phyloP scores from a whole-genome alignment of 2,888 invertebrate species.

The Byasa hedistus region DNA sequence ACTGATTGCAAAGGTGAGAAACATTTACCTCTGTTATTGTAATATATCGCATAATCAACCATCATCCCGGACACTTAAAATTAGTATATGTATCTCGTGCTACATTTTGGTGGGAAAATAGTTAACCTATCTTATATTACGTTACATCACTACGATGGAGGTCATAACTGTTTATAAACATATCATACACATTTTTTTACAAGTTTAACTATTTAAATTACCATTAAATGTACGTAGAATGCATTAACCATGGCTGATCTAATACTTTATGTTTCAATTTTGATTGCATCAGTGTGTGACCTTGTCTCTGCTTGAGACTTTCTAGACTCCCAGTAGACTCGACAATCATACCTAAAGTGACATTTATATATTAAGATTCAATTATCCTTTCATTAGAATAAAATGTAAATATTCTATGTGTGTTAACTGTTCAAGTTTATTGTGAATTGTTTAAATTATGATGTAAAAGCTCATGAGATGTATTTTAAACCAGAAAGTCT shows the following conservation, averaged over 20 bases:
- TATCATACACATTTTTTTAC: slow-evolving; percentile 47
- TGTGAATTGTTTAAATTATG: no score
- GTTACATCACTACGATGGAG: slow-evolving; percentile 72
- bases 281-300: slow-evolving; percentile 55
- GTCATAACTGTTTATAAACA: slow-evolving; percentile 77
- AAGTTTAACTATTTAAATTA: slow-evolving; percentile 31
- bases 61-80: neutral
- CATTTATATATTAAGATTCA: no score
- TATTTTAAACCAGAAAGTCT: no score
- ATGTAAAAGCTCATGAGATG: no score
- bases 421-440: no score
- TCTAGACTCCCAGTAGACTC: slow-evolving; percentile 44
- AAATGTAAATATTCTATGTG: no score
- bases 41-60: slow-evolving; percentile 10
- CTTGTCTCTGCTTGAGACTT: slow-evolving; percentile 54
- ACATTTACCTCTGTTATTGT: slow-evolving; percentile 39
- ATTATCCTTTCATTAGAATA: no score
- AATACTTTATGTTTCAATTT: slow-evolving; percentile 1
- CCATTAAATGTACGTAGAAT: neutral
- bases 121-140: slow-evolving; percentile 66
- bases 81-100: slow-evolving; percentile 20
- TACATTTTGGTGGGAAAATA: slow-evolving; percentile 73
- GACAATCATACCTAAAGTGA: slow-evolving; percentile 22
- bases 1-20: slow-evolving; percentile 66
- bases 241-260: slow-evolving; percentile 1